Conservation (phyloP, 92 coral and sea anemone genomes). For the Actinernus sp. region DNA sequence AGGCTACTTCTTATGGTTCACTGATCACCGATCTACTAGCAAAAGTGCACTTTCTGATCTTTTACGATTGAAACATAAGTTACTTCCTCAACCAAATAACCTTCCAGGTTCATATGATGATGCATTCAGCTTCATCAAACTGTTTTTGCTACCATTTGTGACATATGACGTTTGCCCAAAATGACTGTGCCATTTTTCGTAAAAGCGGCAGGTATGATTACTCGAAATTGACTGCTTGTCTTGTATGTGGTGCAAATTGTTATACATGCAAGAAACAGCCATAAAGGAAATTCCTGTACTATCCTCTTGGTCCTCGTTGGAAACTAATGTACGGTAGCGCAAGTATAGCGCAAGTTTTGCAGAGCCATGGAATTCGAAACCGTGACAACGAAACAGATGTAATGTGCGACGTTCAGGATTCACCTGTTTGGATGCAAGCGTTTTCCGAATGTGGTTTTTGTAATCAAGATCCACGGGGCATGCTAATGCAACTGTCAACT, state of each 20-base stretch:
- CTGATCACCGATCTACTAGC: conserved; percentile 45
- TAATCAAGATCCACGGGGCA: conserved; percentile 15
- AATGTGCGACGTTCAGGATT: conserved; percentile 16
- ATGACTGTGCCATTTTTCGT: conserved; percentile 55
- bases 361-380: conserved; percentile 17
- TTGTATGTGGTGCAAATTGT: conserved; percentile 21
- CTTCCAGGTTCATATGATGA: conserved; percentile 31
- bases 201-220: conserved; percentile 24
- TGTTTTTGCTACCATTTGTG: conserved; percentile 13
- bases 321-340: conserved; percentile 24
- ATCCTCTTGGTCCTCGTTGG: conserved; percentile 45
- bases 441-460: conserved; percentile 9
- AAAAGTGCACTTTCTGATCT: conserved; percentile 50
- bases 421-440: conserved; percentile 1
- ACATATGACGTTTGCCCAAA: conserved; percentile 53
- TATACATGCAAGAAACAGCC: conserved; percentile 12
- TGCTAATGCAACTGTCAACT: conserved; percentile 7
- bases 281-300: conserved; percentile 26
- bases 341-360: conserved; percentile 18
- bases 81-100: conserved; percentile 22
- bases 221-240: conserved; percentile 23
- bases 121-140: conserved; percentile 40
- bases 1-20: conserved; percentile 62
- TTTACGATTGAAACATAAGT: conserved; percentile 24
- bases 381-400: neutral